phyloP scores from a whole-genome alignment of 2,797 vertebrate species.

The Garrulus glandarius region DNA sequence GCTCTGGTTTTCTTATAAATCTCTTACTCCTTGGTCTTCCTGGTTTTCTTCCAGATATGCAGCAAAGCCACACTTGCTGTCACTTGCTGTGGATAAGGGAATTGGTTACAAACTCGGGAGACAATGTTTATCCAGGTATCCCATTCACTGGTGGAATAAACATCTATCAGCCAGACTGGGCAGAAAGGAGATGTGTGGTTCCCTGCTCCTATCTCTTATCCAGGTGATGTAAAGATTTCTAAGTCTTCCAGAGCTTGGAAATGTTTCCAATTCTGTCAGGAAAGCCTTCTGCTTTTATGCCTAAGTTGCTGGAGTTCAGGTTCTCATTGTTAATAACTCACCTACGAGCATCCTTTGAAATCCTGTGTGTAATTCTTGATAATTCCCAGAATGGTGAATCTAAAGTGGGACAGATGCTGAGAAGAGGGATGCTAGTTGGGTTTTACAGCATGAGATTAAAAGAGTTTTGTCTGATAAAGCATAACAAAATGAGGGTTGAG shows the following conservation, averaged over 20 bases:
- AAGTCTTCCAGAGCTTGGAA: neutral
- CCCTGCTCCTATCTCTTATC: neutral
- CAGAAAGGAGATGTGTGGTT: neutral
- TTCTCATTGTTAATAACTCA: neutral
- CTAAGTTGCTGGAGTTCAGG: neutral
- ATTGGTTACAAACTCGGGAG: neutral
- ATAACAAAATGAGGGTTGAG: neutral
- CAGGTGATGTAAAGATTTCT: neutral
- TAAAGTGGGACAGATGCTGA: neutral
- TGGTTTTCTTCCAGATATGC: neutral
- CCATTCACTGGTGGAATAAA: neutral
- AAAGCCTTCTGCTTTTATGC: neutral
- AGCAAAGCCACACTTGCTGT: neutral
- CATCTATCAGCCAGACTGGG: neutral
- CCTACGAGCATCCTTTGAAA: constrained; percentile 21
- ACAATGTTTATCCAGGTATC: neutral
- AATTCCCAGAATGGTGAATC: neutral
- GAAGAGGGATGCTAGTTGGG: neutral
- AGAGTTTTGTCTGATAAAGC: neutral
- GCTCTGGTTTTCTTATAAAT: neutral
- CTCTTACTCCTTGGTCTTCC: neutral
- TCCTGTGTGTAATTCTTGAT: neutral
- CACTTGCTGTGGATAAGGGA: neutral
- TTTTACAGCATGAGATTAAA: neutral
- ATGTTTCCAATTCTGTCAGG: neutral